phyloP scores from a whole-genome alignment of 2,888 invertebrate species.

The Bombyx huttoni region DNA sequence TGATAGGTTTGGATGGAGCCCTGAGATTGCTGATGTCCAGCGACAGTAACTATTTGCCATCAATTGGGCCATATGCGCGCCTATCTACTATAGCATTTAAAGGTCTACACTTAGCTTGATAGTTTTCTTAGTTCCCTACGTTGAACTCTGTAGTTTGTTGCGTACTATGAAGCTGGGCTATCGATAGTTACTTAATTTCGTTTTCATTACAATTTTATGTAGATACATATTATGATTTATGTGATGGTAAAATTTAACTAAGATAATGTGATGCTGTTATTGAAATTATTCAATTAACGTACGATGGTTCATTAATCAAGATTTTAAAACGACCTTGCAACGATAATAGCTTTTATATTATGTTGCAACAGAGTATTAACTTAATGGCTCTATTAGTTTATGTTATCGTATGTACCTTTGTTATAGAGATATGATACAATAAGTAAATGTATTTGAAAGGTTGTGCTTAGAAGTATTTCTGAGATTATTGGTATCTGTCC shows the following conservation, averaged over 20 bases:
- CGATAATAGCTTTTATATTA: conserved; percentile 13
- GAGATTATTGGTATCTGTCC: no score
- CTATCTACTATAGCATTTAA: no score
- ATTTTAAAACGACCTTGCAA: conserved; percentile 6
- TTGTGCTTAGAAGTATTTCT: no score
- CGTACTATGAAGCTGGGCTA: background rate
- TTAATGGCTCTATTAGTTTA: conserved; percentile 22
- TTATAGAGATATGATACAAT: background rate
- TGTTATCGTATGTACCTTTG: background rate
- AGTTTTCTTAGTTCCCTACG: no score
- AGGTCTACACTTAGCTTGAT: no score
- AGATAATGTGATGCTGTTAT: background rate
- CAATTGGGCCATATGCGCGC: no score
- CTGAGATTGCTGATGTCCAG: no score
- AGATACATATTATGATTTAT: background rate
- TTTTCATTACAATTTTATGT: background rate
- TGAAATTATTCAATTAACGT: background rate
- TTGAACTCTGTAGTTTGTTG: background rate
- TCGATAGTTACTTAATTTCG: background rate
- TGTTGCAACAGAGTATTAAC: conserved; percentile 15
- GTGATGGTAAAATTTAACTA: background rate
- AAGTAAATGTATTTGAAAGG: background rate
- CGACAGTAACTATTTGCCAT: no score
- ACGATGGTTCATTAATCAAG: background rate
- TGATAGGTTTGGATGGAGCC: no score